Base-by-base conservation (phyloP, 1,140 invertebrate genomes). In the Neodiprion virginianus region DNA sequence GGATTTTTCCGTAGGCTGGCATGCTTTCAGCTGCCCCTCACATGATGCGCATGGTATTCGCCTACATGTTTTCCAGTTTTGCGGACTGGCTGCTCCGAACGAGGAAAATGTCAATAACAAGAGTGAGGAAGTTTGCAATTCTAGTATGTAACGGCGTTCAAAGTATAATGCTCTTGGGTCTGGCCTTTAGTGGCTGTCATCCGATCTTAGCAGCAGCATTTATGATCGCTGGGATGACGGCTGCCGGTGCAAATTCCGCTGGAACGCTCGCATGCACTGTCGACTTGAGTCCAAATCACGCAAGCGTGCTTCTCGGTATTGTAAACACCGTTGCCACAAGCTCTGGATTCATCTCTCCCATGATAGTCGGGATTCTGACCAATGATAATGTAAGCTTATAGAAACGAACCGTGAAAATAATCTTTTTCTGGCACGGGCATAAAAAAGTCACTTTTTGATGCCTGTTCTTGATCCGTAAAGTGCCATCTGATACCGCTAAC, bases 221-320 rank as follows among this genome's bases (percentile, higher is more conserved):
- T 72, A 87, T 94, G 72, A 91, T 92, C 53, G 69, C 90, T 10
- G 92, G 93, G 0, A 91, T 90, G 1, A 89, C 90, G 10, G 85
- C 90, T 4, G 92, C 92, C 79, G 93, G 93, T 1, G 91, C 92
- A 0, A 89, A 93, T 1, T 93, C 93, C 0, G 91, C 92, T 0
- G 92, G 93, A 1, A 90, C 90, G 0, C 81, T 94, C 53, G 90
- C 93, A 1, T 90, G 87, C 21, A 87, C 93, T 48, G 92, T 94
- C 3, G 93, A 94, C 76, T 84, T 93, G 12, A 91, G 92, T 66
- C 93, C 93, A 1, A 94, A 94, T 85, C 93, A 92, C 84, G 92
- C 92, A n/a, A 90, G 91, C 74, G 85, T 93, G 9, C 80, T 91
- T 0, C 84, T 92, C n/a, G 92, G 92, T 1, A 88, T 92, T n/a